Conservation (phyloP, 2,797 vertebrate genomes). For the Macrochelys suwanniensis region DNA sequence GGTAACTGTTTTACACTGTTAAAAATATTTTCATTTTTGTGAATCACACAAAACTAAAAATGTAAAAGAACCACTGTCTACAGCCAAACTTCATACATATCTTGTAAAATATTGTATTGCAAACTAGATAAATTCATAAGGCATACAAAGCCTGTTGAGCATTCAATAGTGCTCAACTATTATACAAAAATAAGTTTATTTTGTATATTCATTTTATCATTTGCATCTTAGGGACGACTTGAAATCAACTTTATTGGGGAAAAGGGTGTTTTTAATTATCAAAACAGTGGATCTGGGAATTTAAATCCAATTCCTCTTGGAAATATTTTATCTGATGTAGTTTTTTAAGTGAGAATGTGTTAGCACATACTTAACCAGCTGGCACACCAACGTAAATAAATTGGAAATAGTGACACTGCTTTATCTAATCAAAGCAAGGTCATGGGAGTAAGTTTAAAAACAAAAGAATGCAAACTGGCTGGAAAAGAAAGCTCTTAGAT, state of each 20-base stretch:
- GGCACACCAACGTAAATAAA: background rate
- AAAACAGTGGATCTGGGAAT: background rate
- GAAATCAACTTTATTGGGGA: background rate
- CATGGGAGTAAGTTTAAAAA: accelerated
- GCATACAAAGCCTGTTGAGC: background rate
- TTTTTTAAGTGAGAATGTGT: background rate
- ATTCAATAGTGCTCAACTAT: accelerated
- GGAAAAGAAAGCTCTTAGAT: background rate
- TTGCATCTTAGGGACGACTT: background rate
- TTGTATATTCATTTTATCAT: background rate
- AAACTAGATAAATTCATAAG: background rate
- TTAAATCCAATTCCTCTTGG: background rate
- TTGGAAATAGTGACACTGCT: background rate
- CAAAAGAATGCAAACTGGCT: background rate
- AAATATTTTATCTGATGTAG: background rate
- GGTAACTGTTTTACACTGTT: background rate
- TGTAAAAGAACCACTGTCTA: background rate
- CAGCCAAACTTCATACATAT: background rate
- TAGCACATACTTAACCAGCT: background rate
- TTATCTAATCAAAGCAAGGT: background rate
- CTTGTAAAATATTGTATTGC: conserved; percentile 12
- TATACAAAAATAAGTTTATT: background rate
- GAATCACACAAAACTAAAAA: background rate
- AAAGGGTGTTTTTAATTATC: background rate
- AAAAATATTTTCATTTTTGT: background rate